phyloP scores from a whole-genome alignment of 1,140 invertebrate species.

The Carposina sasakii region DNA sequence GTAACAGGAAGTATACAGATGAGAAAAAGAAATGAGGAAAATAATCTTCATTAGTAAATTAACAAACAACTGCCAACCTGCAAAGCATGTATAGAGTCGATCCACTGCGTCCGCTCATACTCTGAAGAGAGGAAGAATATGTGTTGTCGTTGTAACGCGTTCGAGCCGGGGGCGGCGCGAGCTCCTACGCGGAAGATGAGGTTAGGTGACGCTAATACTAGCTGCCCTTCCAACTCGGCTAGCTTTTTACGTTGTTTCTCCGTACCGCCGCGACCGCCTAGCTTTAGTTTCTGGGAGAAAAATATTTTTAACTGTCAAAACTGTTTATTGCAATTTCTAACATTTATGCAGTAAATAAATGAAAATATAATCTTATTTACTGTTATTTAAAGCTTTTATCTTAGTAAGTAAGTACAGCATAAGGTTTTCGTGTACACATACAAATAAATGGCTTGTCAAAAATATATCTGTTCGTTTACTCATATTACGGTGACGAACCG shows the following conservation, averaged over 20 bases:
- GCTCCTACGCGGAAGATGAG: slow-evolving; percentile 79
- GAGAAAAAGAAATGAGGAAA: too few relatives aligned
- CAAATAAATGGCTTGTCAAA: too few relatives aligned
- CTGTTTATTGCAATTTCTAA: too few relatives aligned
- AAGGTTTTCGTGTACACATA: too few relatives aligned
- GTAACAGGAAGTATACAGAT: too few relatives aligned
- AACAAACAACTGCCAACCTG: slow-evolving; percentile 73
- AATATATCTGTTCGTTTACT: too few relatives aligned
- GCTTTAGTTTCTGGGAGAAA: slow-evolving; percentile 70
- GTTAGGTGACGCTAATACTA: slow-evolving; percentile 92
- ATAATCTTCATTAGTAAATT: too few relatives aligned
- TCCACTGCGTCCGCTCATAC: slow-evolving; percentile 94
- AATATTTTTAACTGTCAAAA: slow-evolving; percentile 1
- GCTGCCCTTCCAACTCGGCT: slow-evolving; percentile 89
- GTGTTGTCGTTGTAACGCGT: slow-evolving; percentile 80
- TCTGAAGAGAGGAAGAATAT: slow-evolving; percentile 94
- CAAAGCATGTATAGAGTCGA: slow-evolving; percentile 89
- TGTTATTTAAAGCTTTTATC: too few relatives aligned
- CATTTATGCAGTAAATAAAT: too few relatives aligned
- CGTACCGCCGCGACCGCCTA: slow-evolving; percentile 79
- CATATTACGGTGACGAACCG: too few relatives aligned
- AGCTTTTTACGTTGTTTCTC: slow-evolving; percentile 93
- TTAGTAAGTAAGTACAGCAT: too few relatives aligned
- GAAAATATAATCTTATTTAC: too few relatives aligned
- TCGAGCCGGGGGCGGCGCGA: slow-evolving; percentile 63